Evolutionary conservation across 2,797 vertebrate species (phyloP).

Genomic region (Onychomys arenicola): DNA sequence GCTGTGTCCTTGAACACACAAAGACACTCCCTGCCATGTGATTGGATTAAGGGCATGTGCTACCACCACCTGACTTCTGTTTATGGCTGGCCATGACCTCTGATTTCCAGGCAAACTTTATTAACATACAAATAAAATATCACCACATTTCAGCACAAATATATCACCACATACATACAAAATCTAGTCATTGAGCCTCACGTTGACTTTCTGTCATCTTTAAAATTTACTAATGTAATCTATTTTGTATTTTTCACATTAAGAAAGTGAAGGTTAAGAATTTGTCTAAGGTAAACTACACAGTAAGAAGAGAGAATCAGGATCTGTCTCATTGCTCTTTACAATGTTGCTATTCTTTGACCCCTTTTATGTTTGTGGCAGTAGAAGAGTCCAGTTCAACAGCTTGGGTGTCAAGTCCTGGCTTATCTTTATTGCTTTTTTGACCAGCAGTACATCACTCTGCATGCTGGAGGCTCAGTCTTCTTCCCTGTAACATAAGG

Average conservation of each 20-base stretch:
- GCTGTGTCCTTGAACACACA: no score
- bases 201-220: not conserved
- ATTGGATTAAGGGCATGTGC: no score
- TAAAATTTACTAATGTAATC: conserved; percentile 12
- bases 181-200: not conserved
- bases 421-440: not conserved
- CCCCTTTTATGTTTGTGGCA: not conserved
- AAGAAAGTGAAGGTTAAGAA: not conserved
- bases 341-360: not conserved
- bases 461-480: not conserved
- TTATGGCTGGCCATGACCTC: no score
- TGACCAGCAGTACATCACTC: not conserved
- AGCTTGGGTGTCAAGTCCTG: not conserved
- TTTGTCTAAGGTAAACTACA: not conserved
- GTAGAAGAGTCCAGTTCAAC: not conserved
- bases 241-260: not conserved
- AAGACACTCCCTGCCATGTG: no score
- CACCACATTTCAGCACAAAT: no score
- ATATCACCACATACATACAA: no score
- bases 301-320: not conserved
- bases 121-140: no score
- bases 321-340: not conserved
- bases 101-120: no score
- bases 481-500: not conserved
- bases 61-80: no score